These are phyloP conservation scores for Tenthredo livida DNA, from an alignment of 2,888 invertebrate species.

Conservation along the genomic window DNA sequence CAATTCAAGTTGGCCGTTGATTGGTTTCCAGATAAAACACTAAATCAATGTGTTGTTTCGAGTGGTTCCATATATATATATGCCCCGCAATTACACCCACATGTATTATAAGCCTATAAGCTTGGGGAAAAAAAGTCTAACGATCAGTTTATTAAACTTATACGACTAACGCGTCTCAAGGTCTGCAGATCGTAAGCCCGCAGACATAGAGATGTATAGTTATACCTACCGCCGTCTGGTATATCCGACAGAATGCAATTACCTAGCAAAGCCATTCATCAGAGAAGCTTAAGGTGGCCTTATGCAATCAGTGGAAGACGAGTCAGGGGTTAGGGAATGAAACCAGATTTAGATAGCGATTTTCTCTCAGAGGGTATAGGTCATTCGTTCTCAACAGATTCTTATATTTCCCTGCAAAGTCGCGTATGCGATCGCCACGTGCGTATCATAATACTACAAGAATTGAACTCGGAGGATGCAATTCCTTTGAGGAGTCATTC, in stretches of 20 bases:
- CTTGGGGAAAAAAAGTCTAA: neutral
- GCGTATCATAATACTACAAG: too few species aligned
- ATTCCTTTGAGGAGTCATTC: neutral
- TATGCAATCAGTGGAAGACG: constrained; percentile 38
- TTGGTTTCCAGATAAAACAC: neutral
- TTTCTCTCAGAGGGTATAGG: neutral
- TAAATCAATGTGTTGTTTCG: neutral
- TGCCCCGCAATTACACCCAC: neutral
- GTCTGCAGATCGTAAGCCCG: neutral
- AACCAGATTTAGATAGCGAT: constrained; percentile 25
- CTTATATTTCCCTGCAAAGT: neutral
- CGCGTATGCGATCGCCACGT: neutral
- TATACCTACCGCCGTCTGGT: neutral
- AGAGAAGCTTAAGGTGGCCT: constrained; percentile 29
- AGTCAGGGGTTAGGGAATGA: constrained; percentile 10
- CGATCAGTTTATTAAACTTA: neutral
- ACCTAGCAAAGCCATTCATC: constrained; percentile 43
- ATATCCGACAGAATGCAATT: constrained; percentile 28
- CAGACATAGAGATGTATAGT: neutral
- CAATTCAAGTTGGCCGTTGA: neutral
- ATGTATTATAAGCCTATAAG: too few species aligned
- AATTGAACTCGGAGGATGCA: neutral
- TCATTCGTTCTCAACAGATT: neutral
- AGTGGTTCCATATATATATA: neutral
- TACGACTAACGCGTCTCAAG: neutral